These are phyloP conservation scores for Nemotelus nigrinus DNA, from an alignment of 2,888 invertebrate species.

Conservation along the genomic window DNA sequence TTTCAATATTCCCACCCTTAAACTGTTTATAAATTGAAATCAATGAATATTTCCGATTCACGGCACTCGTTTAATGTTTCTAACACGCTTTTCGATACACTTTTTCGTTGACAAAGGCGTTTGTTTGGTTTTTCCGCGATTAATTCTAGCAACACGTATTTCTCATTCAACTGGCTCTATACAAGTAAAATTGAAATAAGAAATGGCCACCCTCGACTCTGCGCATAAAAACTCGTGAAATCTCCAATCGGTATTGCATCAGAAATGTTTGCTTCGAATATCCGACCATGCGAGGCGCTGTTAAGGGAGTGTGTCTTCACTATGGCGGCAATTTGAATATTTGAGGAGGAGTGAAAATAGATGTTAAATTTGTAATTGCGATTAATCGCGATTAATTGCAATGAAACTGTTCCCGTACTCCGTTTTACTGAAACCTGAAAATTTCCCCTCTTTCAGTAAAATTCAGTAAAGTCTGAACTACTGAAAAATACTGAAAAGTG, in stretches of 20 bases:
- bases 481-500: too few species aligned
- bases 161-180: neutral
- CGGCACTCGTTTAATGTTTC: neutral
- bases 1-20: too few species aligned
- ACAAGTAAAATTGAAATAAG: neutral
- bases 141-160: neutral
- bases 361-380: too few species aligned
- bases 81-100: neutral
- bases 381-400: too few species aligned
- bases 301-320: too few species aligned
- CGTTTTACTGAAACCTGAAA: too few species aligned
- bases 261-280: conserved; percentile 26
- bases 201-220: neutral
- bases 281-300: neutral
- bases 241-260: conserved; percentile 18
- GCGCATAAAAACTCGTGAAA: conserved; percentile 1
- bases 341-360: too few species aligned
- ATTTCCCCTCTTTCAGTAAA: too few species aligned
- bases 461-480: too few species aligned
- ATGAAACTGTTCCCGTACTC: too few species aligned
- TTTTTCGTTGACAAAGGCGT: conserved; percentile 10
- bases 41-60: neutral
- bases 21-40: too few species aligned
- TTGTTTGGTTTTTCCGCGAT: neutral
- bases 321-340: too few species aligned